These are phyloP conservation scores for Podarcis cretensis DNA, from an alignment of 2,113 vertebrate species.

Conservation along the genomic window DNA sequence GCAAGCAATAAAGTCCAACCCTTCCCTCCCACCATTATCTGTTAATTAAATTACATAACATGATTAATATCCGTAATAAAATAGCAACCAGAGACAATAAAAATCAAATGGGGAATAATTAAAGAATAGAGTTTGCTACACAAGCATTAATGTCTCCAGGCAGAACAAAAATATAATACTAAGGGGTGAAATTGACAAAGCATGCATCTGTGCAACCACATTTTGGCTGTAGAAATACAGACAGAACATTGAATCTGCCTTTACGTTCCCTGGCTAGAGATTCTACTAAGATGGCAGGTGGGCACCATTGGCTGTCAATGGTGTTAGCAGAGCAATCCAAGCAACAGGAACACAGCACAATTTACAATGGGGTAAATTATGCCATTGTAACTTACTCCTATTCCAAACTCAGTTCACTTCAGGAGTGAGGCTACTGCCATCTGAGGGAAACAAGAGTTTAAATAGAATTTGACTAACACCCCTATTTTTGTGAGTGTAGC, in stretches of 20 bases:
- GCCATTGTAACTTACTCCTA: too few species aligned
- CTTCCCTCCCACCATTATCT: not conserved
- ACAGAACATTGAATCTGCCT: not conserved
- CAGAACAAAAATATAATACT: not conserved
- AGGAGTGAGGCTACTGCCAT: too few species aligned
- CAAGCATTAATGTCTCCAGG: not conserved
- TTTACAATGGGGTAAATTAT: too few species aligned
- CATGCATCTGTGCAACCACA: not conserved
- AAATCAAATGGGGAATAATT: not conserved
- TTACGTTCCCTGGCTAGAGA: not conserved
- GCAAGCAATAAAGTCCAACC: not conserved
- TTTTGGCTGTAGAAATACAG: not conserved
- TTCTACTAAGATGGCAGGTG: not conserved
- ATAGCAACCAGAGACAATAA: not conserved
- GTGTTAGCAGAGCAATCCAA: not conserved
- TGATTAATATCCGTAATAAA: slow-evolving; percentile 17
- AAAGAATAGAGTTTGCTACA: not conserved
- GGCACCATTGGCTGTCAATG: not conserved
- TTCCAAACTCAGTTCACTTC: too few species aligned
- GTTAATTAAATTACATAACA: not conserved
- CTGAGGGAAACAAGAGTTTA: too few species aligned
- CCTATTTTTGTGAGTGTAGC: too few species aligned
- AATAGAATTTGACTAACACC: too few species aligned
- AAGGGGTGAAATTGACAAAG: not conserved
- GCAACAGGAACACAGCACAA: too few species aligned